phyloP scores from a whole-genome alignment of 2,888 invertebrate genomes.

The Apoderus coryli region DNA sequence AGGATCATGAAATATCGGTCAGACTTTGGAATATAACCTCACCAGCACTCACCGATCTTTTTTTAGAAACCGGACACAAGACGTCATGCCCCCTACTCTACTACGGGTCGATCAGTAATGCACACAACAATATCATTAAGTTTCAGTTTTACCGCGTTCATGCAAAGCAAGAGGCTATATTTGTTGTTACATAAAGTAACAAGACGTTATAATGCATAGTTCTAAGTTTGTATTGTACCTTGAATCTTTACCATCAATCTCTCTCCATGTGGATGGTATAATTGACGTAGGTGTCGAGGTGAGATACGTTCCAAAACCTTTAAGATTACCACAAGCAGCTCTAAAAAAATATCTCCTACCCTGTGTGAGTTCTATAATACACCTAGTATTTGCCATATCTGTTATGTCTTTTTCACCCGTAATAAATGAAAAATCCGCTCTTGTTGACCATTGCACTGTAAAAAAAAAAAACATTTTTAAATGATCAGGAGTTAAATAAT shows the following conservation, averaged over 20 bases:
- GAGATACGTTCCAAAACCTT: slow-evolving; percentile 72
- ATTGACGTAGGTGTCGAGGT: slow-evolving; percentile 70
- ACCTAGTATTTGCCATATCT: slow-evolving; percentile 48
- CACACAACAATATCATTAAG: no score
- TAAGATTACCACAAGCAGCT: slow-evolving; percentile 83
- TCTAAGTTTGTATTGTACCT: slow-evolving; percentile 24
- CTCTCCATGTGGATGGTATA: slow-evolving; percentile 89
- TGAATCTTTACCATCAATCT: slow-evolving; percentile 56
- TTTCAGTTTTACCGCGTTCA: no score
- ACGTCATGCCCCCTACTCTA: no score
- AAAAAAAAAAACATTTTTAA: slow-evolving; percentile 10
- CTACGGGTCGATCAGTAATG: no score
- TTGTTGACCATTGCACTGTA: slow-evolving; percentile 86
- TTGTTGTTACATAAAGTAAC: no score
- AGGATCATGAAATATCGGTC: no score
- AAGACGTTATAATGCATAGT: no score
- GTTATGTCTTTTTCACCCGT: slow-evolving; percentile 66
- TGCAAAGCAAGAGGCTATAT: no score
- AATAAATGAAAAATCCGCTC: slow-evolving; percentile 67
- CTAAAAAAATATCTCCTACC: slow-evolving; percentile 82
- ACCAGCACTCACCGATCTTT: no score
- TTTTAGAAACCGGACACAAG: no score
- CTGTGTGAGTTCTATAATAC: slow-evolving; percentile 58
- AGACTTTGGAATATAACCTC: no score
- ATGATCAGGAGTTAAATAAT: no score